Conservation (phyloP, 1,140 invertebrate genomes). For the Zaprionus inermis region DNA sequence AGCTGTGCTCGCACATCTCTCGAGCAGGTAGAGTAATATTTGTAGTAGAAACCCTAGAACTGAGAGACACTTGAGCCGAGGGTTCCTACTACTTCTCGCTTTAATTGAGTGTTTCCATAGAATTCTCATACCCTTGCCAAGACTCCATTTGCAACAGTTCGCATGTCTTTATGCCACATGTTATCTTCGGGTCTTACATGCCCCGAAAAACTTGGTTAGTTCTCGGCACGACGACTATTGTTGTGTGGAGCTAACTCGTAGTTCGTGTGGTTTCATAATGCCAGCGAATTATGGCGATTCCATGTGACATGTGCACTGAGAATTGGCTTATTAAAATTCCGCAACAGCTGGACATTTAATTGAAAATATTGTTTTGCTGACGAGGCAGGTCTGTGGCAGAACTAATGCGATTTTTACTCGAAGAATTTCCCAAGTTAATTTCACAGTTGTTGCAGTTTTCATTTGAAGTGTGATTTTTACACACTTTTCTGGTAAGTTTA, state of each 20-base stretch:
- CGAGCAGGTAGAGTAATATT: conserved; percentile 39
- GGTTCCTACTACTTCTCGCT: conserved; percentile 30
- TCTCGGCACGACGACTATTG: not conserved
- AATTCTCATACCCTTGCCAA: conserved; percentile 27
- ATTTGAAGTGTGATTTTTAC: too few relatives aligned
- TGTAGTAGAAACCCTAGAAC: not conserved
- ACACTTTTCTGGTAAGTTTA: not conserved
- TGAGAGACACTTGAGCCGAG: conserved; percentile 22
- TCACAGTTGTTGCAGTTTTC: conserved; percentile 1
- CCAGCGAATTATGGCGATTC: conserved; percentile 30
- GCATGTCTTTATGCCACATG: conserved; percentile 28
- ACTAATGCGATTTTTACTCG: not conserved
- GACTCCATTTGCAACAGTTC: conserved; percentile 14
- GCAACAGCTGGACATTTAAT: conserved; percentile 37
- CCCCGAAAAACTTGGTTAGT: conserved; percentile 24
- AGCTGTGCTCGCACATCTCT: conserved; percentile 15
- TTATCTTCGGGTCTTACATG: conserved; percentile 14
- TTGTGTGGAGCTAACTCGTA: not conserved
- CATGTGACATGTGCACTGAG: not conserved
- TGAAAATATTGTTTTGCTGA: conserved; percentile 18
- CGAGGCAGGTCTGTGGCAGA: not conserved
- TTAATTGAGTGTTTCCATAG: conserved; percentile 39
- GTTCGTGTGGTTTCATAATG: conserved; percentile 57
- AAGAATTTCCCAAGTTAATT: not conserved
- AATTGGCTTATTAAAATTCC: too few relatives aligned